Conservation (phyloP, 2,113 vertebrate species). For the Probosciger aterrimus region DNA sequence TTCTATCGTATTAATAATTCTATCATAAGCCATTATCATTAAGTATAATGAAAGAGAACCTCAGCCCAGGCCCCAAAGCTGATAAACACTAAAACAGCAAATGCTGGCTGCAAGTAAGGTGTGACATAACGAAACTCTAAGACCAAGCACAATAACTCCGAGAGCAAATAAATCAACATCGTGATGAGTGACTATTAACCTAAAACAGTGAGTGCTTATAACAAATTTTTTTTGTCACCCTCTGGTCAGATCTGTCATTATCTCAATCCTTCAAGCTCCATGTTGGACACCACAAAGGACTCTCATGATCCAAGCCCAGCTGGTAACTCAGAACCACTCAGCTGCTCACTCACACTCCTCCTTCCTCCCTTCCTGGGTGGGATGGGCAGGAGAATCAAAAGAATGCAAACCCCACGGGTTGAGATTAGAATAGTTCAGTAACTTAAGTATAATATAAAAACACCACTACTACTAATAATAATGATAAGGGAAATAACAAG, state of each 20-base stretch:
- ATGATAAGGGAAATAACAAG: neutral
- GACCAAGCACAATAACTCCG: neutral
- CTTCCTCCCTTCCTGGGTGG: no score
- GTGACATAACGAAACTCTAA: neutral
- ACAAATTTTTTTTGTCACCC: neutral
- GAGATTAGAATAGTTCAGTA: neutral
- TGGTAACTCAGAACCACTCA: neutral
- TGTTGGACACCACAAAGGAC: neutral
- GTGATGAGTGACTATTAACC: neutral
- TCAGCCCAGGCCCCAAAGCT: neutral
- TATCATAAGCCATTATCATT: neutral
- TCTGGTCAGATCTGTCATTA: neutral
- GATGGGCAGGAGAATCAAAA: neutral
- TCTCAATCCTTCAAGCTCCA: neutral
- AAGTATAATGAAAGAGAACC: neutral
- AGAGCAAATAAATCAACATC: neutral
- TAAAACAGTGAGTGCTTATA: neutral
- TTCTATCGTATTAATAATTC: neutral
- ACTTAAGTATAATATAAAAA: neutral
- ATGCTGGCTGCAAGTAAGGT: neutral
- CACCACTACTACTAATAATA: neutral
- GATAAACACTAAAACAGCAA: neutral
- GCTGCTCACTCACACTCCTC: no score
- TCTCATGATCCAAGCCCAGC: neutral
- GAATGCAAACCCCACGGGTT: neutral